Percentiles rank a stretch among this genome's conserved stretches.
phyloP scores from a whole-genome alignment of 2,797 vertebrate species.

The Peromyscus melanophrys region DNA sequence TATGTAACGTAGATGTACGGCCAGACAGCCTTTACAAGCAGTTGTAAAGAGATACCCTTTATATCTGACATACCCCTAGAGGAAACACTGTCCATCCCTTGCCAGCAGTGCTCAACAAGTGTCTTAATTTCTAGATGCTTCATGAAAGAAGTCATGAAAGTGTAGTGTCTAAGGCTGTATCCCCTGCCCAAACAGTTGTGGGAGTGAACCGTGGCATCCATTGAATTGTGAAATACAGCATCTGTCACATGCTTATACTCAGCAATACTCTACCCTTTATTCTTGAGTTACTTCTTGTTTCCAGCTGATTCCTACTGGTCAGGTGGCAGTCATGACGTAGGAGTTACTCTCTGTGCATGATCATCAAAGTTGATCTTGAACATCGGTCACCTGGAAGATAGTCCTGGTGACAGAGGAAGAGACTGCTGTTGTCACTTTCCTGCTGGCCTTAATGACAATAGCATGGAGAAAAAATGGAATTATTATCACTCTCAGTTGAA shows the following conservation, averaged over 20 bases:
- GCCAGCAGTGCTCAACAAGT: background rate
- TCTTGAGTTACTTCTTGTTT: background rate
- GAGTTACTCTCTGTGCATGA: background rate
- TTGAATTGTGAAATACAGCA: background rate
- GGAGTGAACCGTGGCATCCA: background rate
- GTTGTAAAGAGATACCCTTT: background rate
- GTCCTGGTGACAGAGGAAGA: background rate
- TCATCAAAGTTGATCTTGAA: background rate
- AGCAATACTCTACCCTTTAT: background rate
- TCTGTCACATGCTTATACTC: background rate
- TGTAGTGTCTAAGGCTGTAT: background rate
- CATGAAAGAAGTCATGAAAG: background rate
- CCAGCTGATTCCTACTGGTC: background rate
- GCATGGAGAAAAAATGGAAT: background rate
- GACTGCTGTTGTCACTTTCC: background rate
- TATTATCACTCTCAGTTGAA: conserved; percentile 26
- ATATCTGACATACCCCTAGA: background rate
- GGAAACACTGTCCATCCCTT: background rate
- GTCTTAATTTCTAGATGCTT: background rate
- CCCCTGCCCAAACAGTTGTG: background rate
- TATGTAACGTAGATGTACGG: background rate
- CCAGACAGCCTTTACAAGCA: background rate
- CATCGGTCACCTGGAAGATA: background rate
- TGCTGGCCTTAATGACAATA: background rate
- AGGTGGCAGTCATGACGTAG: background rate